These are phyloP conservation scores for Eupeodes latifasciatus DNA, from an alignment of 2,888 invertebrate genomes.

Conservation along the genomic window DNA sequence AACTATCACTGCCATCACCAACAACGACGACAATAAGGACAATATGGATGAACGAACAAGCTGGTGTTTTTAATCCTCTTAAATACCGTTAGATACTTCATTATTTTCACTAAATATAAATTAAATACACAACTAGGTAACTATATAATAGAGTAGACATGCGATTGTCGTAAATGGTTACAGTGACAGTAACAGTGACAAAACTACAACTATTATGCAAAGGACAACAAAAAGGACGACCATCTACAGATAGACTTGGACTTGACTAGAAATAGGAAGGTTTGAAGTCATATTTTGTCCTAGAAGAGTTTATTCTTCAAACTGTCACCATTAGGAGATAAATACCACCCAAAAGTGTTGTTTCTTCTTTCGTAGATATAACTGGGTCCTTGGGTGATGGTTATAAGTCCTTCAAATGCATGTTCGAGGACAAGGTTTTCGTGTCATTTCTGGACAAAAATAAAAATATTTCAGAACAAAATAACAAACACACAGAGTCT, in stretches of 20 bases:
- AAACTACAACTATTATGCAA: conserved; percentile 38
- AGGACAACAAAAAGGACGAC: conserved; percentile 22
- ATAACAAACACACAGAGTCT: not conserved
- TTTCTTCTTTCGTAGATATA: not conserved
- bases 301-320: conserved; percentile 56
- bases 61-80: conserved; percentile 70
- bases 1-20: not conserved
- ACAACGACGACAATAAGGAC: conserved; percentile 4
- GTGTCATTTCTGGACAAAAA: conserved; percentile 46
- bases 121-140: conserved; percentile 62
- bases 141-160: not conserved
- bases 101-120: conserved; percentile 75
- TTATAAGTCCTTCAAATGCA: conserved; percentile 41
- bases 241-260: not conserved
- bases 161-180: conserved; percentile 18
- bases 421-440: conserved; percentile 58
- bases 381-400: not conserved
- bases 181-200: conserved; percentile 28
- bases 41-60: conserved; percentile 29
- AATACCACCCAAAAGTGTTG: conserved; percentile 44
- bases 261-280: conserved; percentile 24
- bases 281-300: conserved; percentile 49
- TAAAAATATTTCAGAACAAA: not conserved
- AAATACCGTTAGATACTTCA: conserved; percentile 75
- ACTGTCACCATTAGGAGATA: conserved; percentile 18